These are phyloP conservation scores for Aquatica leii DNA, from an alignment of 2,888 invertebrate species.

Conservation along the genomic window DNA sequence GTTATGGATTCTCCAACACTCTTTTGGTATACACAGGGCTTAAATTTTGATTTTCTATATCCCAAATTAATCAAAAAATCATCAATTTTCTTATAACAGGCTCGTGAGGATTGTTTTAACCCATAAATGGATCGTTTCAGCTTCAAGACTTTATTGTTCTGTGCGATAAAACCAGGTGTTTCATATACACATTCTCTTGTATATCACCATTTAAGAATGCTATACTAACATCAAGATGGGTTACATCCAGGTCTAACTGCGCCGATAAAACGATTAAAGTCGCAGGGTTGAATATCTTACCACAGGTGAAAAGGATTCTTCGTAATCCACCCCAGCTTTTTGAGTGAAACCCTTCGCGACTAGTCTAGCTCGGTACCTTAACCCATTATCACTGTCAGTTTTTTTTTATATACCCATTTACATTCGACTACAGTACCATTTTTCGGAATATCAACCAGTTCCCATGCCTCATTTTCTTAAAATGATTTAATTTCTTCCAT, in stretches of 20 bases:
- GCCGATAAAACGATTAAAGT: background rate
- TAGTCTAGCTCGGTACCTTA: background rate
- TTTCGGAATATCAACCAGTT: background rate
- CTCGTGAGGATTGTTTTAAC: background rate
- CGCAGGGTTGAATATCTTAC: background rate
- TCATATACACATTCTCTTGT: background rate
- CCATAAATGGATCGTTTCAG: background rate
- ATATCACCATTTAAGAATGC: background rate
- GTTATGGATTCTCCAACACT: background rate
- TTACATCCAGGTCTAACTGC: background rate
- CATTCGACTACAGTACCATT: background rate
- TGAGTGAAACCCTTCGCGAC: conserved; percentile 1
- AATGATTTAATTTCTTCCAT: background rate
- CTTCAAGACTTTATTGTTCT: background rate
- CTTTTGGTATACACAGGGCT: background rate
- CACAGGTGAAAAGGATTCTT: background rate
- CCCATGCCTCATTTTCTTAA: background rate
- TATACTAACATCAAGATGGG: background rate
- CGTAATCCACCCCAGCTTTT: background rate
- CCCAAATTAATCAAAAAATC: background rate
- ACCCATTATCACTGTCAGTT: background rate
- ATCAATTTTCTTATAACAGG: background rate
- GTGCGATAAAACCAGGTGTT: background rate
- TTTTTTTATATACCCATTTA: background rate
- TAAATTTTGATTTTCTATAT: background rate